Evolutionary conservation across 2,888 invertebrate genomes (phyloP), one percentile per base, ranked within the genome.

Genomic region (Hypomecis atomaria): DNA sequence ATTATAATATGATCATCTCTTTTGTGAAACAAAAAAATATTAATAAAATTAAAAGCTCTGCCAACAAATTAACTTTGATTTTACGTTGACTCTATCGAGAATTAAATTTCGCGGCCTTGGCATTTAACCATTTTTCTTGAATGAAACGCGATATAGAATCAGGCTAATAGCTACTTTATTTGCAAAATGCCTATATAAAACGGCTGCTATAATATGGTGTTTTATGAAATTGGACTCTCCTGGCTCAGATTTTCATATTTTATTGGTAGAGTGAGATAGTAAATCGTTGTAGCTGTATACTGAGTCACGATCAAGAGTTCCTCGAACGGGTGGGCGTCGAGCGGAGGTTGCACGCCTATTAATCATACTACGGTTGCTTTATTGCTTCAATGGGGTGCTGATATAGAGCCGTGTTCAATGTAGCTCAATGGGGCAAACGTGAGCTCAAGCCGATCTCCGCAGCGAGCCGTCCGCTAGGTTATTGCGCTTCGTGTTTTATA

Each of bases 281-380:
- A 66, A 70, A 71, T 74, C 75, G 72, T 66, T 71, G 67, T 69
- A 70, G 61, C 69, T 59, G 73, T 76, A 40, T 67, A 71, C 74
- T 72, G 71, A 72, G 72, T 86, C 84, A 86, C 77, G 75, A 78
- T 77, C 74, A 77, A 79, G 78, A 75, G 73, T 73, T 74, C 70
- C 76, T 72, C 71, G 72, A 84, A 78, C 75, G 79, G 72, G 86
- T 82, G 83, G 87, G 85, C 84, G 86, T 84, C 74, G 73, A 77
- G 73, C 74, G 81, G 79, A 83, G 82, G 82, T 82, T 82, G 82
- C 76, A 75, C 74, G 71, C 67, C 77, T 85, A 90, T 90, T 89
- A 87, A 90, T 91, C 90, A 91, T 89, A 84, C 79, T 84, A 82
- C 80, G 77, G 81, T 75, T 81, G 79, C 80, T 89, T 89, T 89